A percentile compares a stretch with the other conserved stretches of the same genome.
Evolutionary conservation across 2,113 vertebrate species (phyloP).

Genomic region (Sturnira hondurensis): DNA sequence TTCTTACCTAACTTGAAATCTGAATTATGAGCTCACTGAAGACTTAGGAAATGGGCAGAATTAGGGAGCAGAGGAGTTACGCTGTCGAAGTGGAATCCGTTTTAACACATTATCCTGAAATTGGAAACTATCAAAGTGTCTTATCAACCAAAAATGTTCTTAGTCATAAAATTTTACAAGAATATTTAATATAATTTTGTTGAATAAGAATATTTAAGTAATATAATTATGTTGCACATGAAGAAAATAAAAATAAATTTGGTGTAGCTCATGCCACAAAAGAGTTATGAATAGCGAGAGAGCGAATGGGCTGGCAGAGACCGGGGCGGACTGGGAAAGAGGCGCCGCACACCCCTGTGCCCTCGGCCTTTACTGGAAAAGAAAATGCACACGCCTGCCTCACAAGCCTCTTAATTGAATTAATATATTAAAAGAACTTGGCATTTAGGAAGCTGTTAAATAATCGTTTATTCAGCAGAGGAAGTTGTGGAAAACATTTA

Average conservation of each 20-base stretch:
- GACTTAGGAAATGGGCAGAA: neutral
- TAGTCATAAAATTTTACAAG: neutral
- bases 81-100: neutral
- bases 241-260: neutral
- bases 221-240: neutral
- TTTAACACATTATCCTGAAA: neutral
- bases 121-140: neutral
- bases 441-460: slow-evolving; percentile 22
- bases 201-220: neutral
- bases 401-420: slow-evolving; percentile 9
- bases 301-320: neutral
- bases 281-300: neutral
- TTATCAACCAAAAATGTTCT: neutral
- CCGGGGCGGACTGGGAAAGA: neutral
- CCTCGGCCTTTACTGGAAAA: neutral
- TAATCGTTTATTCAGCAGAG: neutral
- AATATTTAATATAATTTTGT: neutral
- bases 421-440: slow-evolving; percentile 29
- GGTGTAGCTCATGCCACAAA: neutral
- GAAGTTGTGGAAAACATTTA: neutral
- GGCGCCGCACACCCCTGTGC: neutral
- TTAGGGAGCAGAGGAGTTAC: neutral
- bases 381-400: neutral
- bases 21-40: neutral
- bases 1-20: neutral